Base-by-base conservation (phyloP, 2,797 vertebrate genomes). In the Catamblyrhynchus diadema region DNA sequence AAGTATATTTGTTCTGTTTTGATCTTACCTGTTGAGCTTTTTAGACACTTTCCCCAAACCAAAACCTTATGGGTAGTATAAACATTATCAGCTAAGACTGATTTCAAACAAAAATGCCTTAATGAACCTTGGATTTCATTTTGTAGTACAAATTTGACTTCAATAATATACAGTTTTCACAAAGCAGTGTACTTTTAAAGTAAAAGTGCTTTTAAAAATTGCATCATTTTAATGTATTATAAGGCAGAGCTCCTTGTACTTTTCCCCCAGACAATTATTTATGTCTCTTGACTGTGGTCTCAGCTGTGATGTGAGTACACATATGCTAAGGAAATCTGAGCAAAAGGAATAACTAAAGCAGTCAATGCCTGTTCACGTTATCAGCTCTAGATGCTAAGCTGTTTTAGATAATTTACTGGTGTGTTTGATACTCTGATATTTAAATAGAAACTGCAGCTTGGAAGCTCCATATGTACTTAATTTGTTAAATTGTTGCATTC, bases 191-290 rank as follows among this genome's bases (percentile, higher is more conserved):
- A 21, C 60, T 66, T 91, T 64, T 67, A 16, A 27, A 48, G 47
- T 48, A 48, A 48, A 48, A 48, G 25, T 27, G 47, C 47, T 48
- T 65, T 91, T 64, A 62, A 74, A 72, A 65, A 33, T 27, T 60
- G 24, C 73, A 48, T 59, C 1, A 35, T 94, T 88, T 91, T 70
- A 86, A 71, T 85, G 42, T 53, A 45, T 18, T 57, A 32, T 71
- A 93, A 81, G 69, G 6, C 13, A 88, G 89, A 94, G 81, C 59
- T 92, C 37, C 14, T 72, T 72, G 69, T 64, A 50, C 48, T 94
- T 93, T 75, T 73, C 32, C 42, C 37, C n/a, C 44, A 86, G 48
- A 25, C 64, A 79, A 64, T 94, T 82, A 83, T 86, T 96, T 97
- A 71, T 80, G 75, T 94, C 57, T 86, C 70, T 67, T 81, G 67